Evolutionary conservation across 2,888 invertebrate species (phyloP), one percentile per base, ranked within the genome.

Genomic region (Xestia ashworthii): DNA sequence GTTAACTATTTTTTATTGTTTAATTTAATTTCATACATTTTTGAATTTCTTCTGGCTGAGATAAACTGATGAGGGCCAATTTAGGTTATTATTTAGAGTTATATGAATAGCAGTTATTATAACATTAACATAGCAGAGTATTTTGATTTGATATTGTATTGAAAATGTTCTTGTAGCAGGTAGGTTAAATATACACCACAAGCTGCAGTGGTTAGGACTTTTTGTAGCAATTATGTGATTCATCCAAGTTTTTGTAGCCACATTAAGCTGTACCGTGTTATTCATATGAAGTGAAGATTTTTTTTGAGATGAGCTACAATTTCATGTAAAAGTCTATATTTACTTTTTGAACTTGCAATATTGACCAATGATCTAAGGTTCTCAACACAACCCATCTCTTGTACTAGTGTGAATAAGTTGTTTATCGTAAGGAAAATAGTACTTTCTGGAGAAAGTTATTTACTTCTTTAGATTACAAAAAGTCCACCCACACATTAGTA

Each of bases 201-300:
- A 67, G n/a, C 41, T 76, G 60, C 66, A 84, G n/a, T 32, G 53
- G 70, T 73, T 14, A 32, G 38, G 50, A 67, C 69, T 76, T 80
- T 80, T 80, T 80, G 50, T 41, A 62, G 46, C 46, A 76, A 80
- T 76, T 84, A 70, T 12, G 19, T 80, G 55, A 62, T 53, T 72
- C 58, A 76, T 8, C 41, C 32, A 32, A 60, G 46, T 53, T 71
- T 74, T 74, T 80, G 32, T 74, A 38, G 22, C 9, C 8, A 53
- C 8, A 44, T 41, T 53, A 44, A 44, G 38, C 41, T 44, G 48
- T 44, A 58, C 14, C 25, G 11, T 66, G 50, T 71, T 16, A 5
- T 11, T 32, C 32, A 2, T 11, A 32, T 32, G 69, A 48, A 11
- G 19, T 53, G 25, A 32, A 4, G 9, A 50, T 50, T 9, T 58